Base-by-base conservation (phyloP, 2,113 vertebrate genomes). In the Lophochroa leadbeateri region DNA sequence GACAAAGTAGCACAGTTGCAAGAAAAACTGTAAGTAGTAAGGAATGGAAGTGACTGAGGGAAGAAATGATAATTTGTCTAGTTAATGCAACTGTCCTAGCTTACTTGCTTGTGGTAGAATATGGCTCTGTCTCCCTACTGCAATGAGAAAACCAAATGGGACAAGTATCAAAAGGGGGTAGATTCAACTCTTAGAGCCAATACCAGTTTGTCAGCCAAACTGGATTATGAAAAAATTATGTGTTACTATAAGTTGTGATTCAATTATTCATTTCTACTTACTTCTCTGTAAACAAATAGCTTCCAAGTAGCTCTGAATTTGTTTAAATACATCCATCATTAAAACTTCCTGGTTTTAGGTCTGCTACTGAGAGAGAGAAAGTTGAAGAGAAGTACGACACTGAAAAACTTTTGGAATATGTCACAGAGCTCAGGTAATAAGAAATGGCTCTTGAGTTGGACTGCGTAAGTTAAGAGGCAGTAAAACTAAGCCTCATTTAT, bases 401-500 rank as follows among this genome's bases (percentile, higher is more conserved):
- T 33, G 98, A 99, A 70, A 97, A 96, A 49, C 97, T 97, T 28
- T 68, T 98, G 82, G 97, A 98, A 85, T 98, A 97, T 88, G 96
- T 98, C 58, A 97, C 98, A 93, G 98, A 98, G 96, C 96, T 98
- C 67, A 97, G 98, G 99, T 99, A 98, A 97, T 63, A 63, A 57
- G 5, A 28, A 35, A 24, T 25, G 39, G 1, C 43, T 70, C 8
- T 76, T 29, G 29, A 46, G 4, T 43, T 55, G 29, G 13, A 21
- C 13, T 24, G 60, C 6, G 2, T 31, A 52, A 81, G 19, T 57
- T 43, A 52, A 68, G 13, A 63, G 29, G 14, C 14, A 49, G 16
- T 65, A 19, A 35, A 75, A 68, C 16, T 35, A 44, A 64, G 29
- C 12, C 24, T 58, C 10, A 2, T 24, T 58, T 50, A 24, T 9